Evolutionary conservation across 2,113 vertebrate genomes (phyloP).

Genomic region (Aegypius monachus): DNA sequence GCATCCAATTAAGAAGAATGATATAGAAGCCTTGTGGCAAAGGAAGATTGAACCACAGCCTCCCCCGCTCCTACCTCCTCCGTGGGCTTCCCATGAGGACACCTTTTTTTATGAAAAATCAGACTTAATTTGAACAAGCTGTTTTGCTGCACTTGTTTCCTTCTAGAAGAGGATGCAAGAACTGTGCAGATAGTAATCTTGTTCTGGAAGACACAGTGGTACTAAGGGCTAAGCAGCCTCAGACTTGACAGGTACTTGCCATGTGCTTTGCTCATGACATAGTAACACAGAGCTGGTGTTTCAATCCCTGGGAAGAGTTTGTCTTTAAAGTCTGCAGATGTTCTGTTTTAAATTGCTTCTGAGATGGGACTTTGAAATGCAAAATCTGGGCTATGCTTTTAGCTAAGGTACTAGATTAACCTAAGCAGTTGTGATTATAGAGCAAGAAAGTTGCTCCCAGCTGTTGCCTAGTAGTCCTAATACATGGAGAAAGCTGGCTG

Average conservation of each 20-base stretch:
- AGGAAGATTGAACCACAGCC: not conserved
- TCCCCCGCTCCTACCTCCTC: fast-evolving
- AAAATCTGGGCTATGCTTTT: not conserved
- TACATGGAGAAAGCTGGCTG: not conserved
- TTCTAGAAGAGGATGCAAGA: not conserved
- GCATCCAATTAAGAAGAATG: not conserved
- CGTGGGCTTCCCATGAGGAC: not conserved
- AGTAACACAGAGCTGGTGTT: not conserved
- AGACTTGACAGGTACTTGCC: not conserved
- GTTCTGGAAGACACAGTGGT: not conserved
- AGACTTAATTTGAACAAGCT: not conserved
- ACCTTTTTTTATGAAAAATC: not conserved
- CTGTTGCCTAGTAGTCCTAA: not conserved
- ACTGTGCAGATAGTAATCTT: not conserved
- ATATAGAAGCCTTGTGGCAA: not conserved
- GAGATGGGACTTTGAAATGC: not conserved
- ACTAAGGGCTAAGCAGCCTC: not conserved
- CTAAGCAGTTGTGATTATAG: not conserved
- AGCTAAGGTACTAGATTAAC: not conserved
- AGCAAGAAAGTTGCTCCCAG: not conserved
- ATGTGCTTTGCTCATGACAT: not conserved
- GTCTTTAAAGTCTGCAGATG: not conserved
- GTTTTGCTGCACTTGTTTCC: not conserved
- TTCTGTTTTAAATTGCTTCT: not conserved
- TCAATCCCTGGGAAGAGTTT: not conserved